A percentile compares a stretch with the other conserved stretches of the same genome.
Evolutionary conservation across 2,888 invertebrate genomes (phyloP).

Genomic region (Drosophila limbata): DNA sequence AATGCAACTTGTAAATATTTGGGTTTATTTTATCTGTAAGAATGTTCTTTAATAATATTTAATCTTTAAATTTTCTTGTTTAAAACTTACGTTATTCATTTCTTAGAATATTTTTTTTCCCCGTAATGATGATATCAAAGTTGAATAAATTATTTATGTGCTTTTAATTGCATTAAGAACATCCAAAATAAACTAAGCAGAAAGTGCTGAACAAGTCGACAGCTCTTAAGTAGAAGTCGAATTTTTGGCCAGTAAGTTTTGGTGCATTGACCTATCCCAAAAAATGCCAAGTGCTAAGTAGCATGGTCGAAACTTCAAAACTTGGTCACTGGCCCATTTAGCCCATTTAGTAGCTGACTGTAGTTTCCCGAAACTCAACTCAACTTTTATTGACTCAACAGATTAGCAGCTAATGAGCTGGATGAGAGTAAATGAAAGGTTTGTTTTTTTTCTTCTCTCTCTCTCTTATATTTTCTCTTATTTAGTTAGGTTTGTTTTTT

Average conservation of each 20-base stretch:
- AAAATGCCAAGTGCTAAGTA: slow-evolving; percentile 64
- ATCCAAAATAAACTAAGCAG: not conserved
- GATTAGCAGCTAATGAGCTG: slow-evolving; percentile 70
- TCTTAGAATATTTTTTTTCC: not conserved
- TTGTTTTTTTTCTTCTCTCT: not conserved
- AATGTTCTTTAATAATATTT: too few species aligned
- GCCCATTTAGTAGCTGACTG: slow-evolving; percentile 3
- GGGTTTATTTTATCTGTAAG: too few species aligned
- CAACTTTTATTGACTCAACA: slow-evolving; percentile 65
- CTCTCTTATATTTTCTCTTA: slow-evolving; percentile 28
- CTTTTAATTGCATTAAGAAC: not conserved
- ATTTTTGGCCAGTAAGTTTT: not conserved
- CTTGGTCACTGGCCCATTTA: slow-evolving; percentile 72
- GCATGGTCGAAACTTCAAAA: slow-evolving; percentile 28
- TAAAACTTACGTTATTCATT: too few species aligned
- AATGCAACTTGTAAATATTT: too few species aligned
- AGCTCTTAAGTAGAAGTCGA: slow-evolving; percentile 7
- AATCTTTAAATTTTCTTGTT: too few species aligned
- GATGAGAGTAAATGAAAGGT: slow-evolving; percentile 26
- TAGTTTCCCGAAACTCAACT: slow-evolving; percentile 16
- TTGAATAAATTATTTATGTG: not conserved
- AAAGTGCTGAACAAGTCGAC: slow-evolving; percentile 1
- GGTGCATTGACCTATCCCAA: slow-evolving; percentile 75
- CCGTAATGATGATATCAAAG: not conserved
- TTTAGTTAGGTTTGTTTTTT: slow-evolving; percentile 33